Percentiles rank a stretch among this genome's conserved stretches.
phyloP scores from a whole-genome alignment of 2,797 vertebrate genomes.

The Schizopygopsis pylzovi region DNA sequence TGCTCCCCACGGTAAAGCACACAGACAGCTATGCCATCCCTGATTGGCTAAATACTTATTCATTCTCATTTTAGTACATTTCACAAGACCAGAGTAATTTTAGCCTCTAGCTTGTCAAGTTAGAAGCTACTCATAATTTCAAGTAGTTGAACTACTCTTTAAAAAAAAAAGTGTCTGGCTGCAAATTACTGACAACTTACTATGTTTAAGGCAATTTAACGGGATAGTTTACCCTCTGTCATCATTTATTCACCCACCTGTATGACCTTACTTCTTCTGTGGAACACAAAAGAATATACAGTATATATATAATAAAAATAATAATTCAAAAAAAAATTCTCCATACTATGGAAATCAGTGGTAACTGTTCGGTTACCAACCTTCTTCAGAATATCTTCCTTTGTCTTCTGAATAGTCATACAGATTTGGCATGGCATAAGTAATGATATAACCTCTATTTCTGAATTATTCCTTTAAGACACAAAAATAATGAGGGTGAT shows the following conservation, averaged over 20 bases:
- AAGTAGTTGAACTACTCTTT: not conserved
- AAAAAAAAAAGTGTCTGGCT: not conserved
- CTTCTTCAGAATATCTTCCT: not conserved
- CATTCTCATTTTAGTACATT: not conserved
- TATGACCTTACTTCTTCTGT: not conserved
- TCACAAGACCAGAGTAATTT: not conserved
- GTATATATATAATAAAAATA: not conserved
- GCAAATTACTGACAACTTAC: not conserved
- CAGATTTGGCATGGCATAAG: not conserved
- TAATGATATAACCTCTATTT: not conserved
- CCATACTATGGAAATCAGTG: not conserved
- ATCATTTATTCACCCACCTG: no score
- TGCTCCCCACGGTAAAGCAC: conserved; percentile 73
- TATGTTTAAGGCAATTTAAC: not conserved
- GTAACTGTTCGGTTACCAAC: not conserved
- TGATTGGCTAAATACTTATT: conserved; percentile 15
- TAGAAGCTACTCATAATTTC: not conserved
- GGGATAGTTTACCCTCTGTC: no score
- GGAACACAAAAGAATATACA: not conserved
- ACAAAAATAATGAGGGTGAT: not conserved
- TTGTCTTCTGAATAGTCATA: not conserved
- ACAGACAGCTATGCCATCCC: not conserved
- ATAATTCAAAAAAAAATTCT: no score
- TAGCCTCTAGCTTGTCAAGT: not conserved
- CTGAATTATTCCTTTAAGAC: not conserved